A percentile compares a stretch with the other conserved stretches of the same genome.
Conservation (phyloP, 2,113 vertebrate species). For the Xenopus laevis region DNA sequence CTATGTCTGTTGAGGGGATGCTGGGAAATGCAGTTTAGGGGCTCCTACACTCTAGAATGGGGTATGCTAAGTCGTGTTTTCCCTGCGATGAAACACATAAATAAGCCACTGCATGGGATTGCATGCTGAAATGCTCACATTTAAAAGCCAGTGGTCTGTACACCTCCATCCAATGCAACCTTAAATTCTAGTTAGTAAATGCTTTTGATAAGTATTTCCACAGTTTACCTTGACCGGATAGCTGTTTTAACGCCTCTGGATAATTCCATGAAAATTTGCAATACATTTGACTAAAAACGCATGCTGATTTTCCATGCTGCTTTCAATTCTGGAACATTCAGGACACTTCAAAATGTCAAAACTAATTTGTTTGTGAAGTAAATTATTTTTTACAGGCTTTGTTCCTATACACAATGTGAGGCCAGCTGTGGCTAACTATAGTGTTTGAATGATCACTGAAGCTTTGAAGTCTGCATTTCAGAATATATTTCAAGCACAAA, state of each 20-base stretch:
- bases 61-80: too few species aligned
- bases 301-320: neutral
- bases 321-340: slow-evolving; percentile 2
- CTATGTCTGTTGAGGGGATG: too few species aligned
- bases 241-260: neutral
- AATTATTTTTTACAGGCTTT: slow-evolving; percentile 23
- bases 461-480: slow-evolving; percentile 22
- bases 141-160: too few species aligned
- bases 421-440: slow-evolving; percentile 19
- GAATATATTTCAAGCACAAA: slow-evolving; percentile 16
- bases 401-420: slow-evolving; percentile 26
- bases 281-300: neutral
- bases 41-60: too few species aligned
- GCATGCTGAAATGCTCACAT: too few species aligned
- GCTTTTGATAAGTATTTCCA: too few species aligned
- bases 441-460: slow-evolving; percentile 7
- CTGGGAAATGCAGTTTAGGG: too few species aligned
- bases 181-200: too few species aligned
- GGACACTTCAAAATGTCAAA: slow-evolving; percentile 29
- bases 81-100: too few species aligned
- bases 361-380: slow-evolving; percentile 12
- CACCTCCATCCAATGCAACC: too few species aligned
- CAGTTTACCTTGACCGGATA: neutral
- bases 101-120: too few species aligned
- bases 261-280: neutral